Conservation (phyloP, 2,888 invertebrate species). For the Pristionchus mayeri region DNA sequence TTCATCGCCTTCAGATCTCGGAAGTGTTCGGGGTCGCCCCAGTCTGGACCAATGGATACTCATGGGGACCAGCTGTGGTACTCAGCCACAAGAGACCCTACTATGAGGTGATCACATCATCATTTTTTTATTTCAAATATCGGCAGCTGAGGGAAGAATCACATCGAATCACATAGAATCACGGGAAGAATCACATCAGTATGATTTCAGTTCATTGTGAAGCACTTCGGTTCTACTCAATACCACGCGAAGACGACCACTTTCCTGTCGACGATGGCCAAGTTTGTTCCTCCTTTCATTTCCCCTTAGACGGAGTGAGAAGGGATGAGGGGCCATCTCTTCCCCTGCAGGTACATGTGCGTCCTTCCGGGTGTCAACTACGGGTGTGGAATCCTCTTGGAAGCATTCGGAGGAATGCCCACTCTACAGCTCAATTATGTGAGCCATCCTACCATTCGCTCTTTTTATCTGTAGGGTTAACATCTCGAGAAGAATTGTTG, state of each 20-base stretch:
- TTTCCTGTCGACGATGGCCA: conserved; percentile 23
- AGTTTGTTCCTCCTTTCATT: conserved; percentile 7
- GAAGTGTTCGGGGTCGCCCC: conserved; percentile 47
- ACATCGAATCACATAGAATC: not conserved
- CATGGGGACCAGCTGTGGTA: conserved; percentile 45
- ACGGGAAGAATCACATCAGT: not conserved
- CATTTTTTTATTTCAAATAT: not conserved
- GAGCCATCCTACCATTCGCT: not conserved
- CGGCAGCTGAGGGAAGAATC: not conserved
- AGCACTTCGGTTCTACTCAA: conserved; percentile 27
- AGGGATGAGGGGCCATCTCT: not conserved
- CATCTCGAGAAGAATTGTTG: too few species aligned
- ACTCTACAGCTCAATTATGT: conserved; percentile 45
- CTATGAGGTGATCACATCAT: conserved; percentile 47
- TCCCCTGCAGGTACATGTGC: conserved; percentile 36
- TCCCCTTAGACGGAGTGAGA: too few species aligned
- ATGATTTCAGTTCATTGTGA: not conserved
- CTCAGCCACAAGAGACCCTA: conserved; percentile 24
- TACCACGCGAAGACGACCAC: conserved; percentile 39
- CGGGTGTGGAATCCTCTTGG: conserved; percentile 29
- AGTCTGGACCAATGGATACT: conserved; percentile 43
- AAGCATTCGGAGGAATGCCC: conserved; percentile 44
- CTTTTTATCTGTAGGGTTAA: too few species aligned
- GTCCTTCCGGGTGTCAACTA: conserved; percentile 17
- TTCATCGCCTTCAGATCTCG: conserved; percentile 3